Conservation (phyloP, 2,113 vertebrate genomes). For the Lampris megalopsis region DNA sequence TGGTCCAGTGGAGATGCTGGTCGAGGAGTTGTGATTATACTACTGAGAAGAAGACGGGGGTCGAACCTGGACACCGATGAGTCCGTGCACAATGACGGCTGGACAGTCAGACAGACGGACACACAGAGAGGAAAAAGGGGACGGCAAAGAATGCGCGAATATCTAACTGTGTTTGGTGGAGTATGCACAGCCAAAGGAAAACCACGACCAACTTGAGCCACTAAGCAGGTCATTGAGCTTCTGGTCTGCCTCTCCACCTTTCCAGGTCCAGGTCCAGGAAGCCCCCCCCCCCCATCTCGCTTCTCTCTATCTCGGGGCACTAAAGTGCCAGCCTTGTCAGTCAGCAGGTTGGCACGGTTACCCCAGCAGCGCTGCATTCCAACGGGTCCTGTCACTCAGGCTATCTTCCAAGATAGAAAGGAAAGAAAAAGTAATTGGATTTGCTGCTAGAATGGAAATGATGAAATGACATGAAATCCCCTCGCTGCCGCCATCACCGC, state of each 20-base stretch:
- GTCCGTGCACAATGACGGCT: neutral
- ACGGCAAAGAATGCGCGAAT: too few species aligned
- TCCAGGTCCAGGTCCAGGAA: slow-evolving; percentile 40
- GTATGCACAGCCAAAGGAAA: slow-evolving; percentile 16
- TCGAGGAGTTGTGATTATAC: too few species aligned
- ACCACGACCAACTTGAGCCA: too few species aligned
- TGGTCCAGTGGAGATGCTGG: too few species aligned
- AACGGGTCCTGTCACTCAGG: slow-evolving; percentile 72
- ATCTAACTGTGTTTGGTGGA: slow-evolving; percentile 34
- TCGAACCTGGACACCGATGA: too few species aligned
- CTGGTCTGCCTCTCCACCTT: slow-evolving; percentile 49
- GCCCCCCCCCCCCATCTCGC: slow-evolving; percentile 50
- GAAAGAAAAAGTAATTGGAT: slow-evolving; percentile 76
- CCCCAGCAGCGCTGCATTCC: slow-evolving; percentile 48
- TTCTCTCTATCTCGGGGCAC: slow-evolving; percentile 54
- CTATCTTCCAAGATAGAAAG: slow-evolving; percentile 72
- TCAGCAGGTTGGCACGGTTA: slow-evolving; percentile 68
- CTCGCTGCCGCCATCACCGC: slow-evolving; percentile 26
- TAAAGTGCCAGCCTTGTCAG: slow-evolving; percentile 65
- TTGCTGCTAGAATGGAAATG: slow-evolving; percentile 75
- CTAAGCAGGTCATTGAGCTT: slow-evolving; percentile 37
- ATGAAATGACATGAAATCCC: slow-evolving; percentile 77
- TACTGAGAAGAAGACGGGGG: too few species aligned
- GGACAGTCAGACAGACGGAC: neutral
- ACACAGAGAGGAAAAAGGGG: too few species aligned